Base-by-base conservation (phyloP, 1,140 invertebrate species). In the Babylonia areolata region DNA sequence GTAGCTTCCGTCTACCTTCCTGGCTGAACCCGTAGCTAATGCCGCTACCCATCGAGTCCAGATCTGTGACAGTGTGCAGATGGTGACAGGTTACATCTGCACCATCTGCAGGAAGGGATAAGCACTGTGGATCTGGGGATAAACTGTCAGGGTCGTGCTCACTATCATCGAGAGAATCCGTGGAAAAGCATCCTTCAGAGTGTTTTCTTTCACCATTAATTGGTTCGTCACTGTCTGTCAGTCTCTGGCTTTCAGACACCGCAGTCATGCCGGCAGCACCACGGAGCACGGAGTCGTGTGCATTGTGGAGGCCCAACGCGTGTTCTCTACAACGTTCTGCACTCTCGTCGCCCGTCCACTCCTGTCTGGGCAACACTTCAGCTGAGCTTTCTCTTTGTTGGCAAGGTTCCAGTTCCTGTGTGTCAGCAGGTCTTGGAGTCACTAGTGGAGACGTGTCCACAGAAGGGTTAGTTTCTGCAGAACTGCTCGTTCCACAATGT, bases 111-210 rank as follows among this genome's bases (percentile, higher is more conserved):
- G 46, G n/a, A n/a, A n/a, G n/a, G n/a, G n/a, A n/a, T n/a, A n/a
- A n/a, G n/a, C n/a, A n/a, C 46, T 17, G 9, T 51, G 46, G 58
- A 23, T n/a, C 28, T 64, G 58, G n/a, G n/a, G n/a, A 64, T 64
- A 64, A 64, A 2, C 58, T 64, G 58, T 64, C 58, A 6, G 58
- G 58, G 28, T 64, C 58, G 15, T 64, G 58, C 28, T 71, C 64
- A n/a, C 69, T 35, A 17, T 85, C 84, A 85, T 89, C 85, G 40
- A 90, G 84, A 64, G 89, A 90, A 87, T 90, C 89, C 33, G 87
- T 85, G 73, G 88, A 89, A 79, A 85, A 90, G 51, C 58, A 80
- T 17, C 81, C 88, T 82, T 84, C 78, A n/a, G 64, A 75, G 11
- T 78, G 80, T 46, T 28, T 58, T 23, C 42, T 64, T 12, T 64